These are phyloP conservation scores for Acanthis flammea DNA, from an alignment of 2,797 vertebrate species.

Conservation along the genomic window DNA sequence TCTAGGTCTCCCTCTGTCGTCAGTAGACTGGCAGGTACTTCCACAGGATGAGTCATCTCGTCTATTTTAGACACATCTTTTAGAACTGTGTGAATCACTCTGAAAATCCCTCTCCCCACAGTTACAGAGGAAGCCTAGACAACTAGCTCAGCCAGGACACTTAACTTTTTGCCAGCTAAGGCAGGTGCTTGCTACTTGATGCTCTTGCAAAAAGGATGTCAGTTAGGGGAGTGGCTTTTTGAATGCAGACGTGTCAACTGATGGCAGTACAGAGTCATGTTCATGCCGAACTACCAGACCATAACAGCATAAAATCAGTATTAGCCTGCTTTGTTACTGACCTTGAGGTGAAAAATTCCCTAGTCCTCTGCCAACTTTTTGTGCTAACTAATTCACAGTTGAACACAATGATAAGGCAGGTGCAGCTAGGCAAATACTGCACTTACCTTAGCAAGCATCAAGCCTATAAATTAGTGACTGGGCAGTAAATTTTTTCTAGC, in stretches of 20 bases:
- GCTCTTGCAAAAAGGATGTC: background rate
- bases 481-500: background rate
- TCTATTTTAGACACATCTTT: slow-evolving; percentile 54
- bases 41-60: slow-evolving; percentile 39
- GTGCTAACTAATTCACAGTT: background rate
- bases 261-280: background rate
- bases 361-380: background rate
- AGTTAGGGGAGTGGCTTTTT: background rate
- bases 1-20: slow-evolving; percentile 55
- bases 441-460: background rate
- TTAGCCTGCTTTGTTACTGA: background rate
- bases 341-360: background rate
- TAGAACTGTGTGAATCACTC: slow-evolving; percentile 45
- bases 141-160: background rate
- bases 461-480: background rate
- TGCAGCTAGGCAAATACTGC: background rate
- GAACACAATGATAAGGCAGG: background rate
- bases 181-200: background rate
- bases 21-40: slow-evolving; percentile 55
- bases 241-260: background rate
- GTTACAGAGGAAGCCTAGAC: background rate
- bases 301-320: background rate
- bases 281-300: background rate
- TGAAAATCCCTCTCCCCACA: slow-evolving; percentile 13
- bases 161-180: background rate